These are phyloP conservation scores for Mastacembelus armatus DNA, from an alignment of 2,797 vertebrate species.

Conservation along the genomic window DNA sequence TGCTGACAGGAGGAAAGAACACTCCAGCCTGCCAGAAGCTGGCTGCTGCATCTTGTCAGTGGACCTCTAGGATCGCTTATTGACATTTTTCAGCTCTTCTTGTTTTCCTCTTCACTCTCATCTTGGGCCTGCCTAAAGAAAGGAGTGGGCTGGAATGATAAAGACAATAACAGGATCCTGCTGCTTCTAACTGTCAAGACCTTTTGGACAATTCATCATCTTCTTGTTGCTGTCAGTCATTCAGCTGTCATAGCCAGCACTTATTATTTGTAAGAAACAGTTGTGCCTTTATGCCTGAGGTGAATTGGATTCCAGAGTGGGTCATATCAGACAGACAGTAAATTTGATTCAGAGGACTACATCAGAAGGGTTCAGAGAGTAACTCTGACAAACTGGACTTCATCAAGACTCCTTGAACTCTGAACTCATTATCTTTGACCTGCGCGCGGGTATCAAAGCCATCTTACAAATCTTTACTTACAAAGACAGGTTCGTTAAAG, in stretches of 20 bases:
- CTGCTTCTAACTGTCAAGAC: conserved; percentile 39
- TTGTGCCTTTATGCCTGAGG: conserved; percentile 31
- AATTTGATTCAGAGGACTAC: conserved; percentile 17
- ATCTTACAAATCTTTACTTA: background rate
- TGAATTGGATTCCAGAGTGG: conserved; percentile 39
- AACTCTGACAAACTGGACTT: conserved; percentile 11
- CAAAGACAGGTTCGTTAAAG: background rate
- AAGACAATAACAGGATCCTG: conserved; percentile 11
- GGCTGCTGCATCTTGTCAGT: conserved; percentile 55
- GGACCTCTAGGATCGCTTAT: conserved; percentile 27
- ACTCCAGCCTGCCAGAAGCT: conserved; percentile 46
- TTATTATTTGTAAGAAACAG: conserved; percentile 7
- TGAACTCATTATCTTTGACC: conserved; percentile 1
- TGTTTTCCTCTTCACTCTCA: conserved; percentile 4
- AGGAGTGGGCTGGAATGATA: conserved; percentile 9
- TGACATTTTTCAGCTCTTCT: conserved; percentile 19
- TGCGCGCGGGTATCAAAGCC: conserved; percentile 8
- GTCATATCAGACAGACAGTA: conserved; percentile 15
- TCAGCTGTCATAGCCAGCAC: conserved; percentile 1
- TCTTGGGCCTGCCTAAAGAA: conserved; percentile 12
- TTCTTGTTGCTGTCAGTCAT: conserved; percentile 22
- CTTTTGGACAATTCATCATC: conserved; percentile 45
- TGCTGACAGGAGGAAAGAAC: conserved; percentile 62
- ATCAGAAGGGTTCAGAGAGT: conserved; percentile 21
- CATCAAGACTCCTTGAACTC: background rate